Conservation (phyloP, 2,888 invertebrate species). For the Epinotia nisella region DNA sequence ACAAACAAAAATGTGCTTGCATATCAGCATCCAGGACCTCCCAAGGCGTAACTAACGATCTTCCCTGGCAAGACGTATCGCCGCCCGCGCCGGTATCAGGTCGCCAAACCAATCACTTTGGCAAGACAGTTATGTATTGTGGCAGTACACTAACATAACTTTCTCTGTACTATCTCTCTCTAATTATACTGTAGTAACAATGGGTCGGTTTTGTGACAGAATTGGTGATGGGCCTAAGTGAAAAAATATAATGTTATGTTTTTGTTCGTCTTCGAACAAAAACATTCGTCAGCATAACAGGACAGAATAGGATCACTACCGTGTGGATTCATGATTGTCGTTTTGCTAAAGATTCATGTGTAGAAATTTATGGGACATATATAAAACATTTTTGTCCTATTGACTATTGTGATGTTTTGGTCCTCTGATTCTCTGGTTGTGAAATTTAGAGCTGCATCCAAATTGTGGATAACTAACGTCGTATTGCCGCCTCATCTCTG, state of each 20-base stretch:
- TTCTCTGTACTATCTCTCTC: neutral
- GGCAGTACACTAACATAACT: slow-evolving; percentile 1
- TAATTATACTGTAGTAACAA: too few species aligned
- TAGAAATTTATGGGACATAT: too few species aligned
- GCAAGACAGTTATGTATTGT: neutral
- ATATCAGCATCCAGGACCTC: slow-evolving; percentile 51
- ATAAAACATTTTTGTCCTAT: neutral
- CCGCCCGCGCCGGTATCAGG: slow-evolving; percentile 45
- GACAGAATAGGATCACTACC: too few species aligned
- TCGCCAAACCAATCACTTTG: slow-evolving; percentile 47
- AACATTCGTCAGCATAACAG: too few species aligned
- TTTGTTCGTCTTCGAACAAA: too few species aligned
- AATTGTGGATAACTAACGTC: too few species aligned
- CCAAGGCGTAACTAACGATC: slow-evolving; percentile 52
- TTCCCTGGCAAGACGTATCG: slow-evolving; percentile 48
- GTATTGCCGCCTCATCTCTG: too few species aligned
- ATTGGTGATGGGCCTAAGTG: too few species aligned
- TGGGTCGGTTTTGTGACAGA: too few species aligned
- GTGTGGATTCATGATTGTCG: too few species aligned
- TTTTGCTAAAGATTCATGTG: too few species aligned
- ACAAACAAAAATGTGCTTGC: slow-evolving; percentile 44
- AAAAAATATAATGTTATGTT: too few species aligned
- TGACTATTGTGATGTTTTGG: neutral
- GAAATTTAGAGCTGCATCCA: neutral
- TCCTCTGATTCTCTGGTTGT: neutral